Conservation (phyloP, 2,797 vertebrate genomes). For the Molothrus aeneus region DNA sequence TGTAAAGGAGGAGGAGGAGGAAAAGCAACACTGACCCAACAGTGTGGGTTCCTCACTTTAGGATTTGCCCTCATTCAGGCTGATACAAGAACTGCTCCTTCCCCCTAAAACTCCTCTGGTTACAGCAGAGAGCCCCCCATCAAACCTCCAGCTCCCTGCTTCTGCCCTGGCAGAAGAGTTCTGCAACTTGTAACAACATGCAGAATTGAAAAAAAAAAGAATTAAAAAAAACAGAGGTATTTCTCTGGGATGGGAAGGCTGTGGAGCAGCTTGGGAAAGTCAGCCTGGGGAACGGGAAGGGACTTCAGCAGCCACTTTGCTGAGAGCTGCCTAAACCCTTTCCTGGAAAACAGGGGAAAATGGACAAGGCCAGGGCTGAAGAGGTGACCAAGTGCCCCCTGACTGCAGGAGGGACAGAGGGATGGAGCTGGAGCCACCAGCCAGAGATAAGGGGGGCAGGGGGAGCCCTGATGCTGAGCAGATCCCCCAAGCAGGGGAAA, state of each 20-base stretch:
- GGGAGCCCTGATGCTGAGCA: neutral
- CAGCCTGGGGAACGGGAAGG: neutral
- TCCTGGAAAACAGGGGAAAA: neutral
- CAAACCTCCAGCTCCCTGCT: neutral
- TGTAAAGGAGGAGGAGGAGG: neutral
- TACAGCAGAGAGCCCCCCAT: neutral
- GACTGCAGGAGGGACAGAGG: neutral
- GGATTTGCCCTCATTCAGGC: neutral
- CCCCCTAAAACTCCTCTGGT: neutral
- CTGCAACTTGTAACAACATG: neutral
- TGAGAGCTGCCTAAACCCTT: neutral
- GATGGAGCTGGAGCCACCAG: neutral
- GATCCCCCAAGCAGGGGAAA: neutral
- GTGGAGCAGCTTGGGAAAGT: neutral
- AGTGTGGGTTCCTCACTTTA: accelerated
- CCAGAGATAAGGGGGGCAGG: neutral
- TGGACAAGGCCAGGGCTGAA: neutral
- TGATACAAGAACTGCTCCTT: neutral
- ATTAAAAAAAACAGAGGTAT: neutral
- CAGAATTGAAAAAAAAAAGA: neutral
- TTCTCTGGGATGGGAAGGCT: neutral
- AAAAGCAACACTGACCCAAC: neutral
- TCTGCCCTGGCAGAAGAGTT: neutral
- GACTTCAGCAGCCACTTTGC: neutral
- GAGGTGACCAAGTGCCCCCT: neutral